Evolutionary conservation across 2,888 invertebrate species (phyloP), one percentile per base, ranked within the genome.

Genomic region (Corythucha ciliata): DNA sequence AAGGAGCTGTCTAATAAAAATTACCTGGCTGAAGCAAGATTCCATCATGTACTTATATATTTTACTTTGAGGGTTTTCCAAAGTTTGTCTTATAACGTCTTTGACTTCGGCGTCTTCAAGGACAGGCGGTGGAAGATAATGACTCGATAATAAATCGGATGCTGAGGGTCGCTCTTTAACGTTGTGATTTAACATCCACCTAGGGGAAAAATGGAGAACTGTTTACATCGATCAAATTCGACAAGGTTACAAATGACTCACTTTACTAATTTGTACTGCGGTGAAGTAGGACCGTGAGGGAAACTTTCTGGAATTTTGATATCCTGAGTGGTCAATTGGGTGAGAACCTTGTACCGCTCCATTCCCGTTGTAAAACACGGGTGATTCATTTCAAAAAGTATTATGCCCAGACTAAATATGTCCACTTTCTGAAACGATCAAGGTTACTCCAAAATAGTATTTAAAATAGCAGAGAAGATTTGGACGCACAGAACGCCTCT

Each of bases 331-430:
- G 96, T 72, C 27, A 96, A 65, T 48, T 79, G 78, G 1, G 77
- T 73, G 27, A 98, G 72, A 3, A 90, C 77, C 61, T 80, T 77
- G 16, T 82, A 81, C 54, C 96, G 73, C 68, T 97, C 97, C 88
- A 93, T 94, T 29, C 80, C 82, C 0, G 94, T 96, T 1, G 72
- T 72, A 37, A 92, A 72, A 0, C 90, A 83, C 14, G 78, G 80
- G 65, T 88, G 87, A 62, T 86, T 88, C 94, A 98, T 97, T 72
- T 92, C 92, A 63, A 92, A 94, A 58, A 94, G 77, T 57, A 96
- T 94, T 32, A 96, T 84, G 3, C 94, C 94, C 41, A 89, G 65
- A 62, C 76, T 76, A 60, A 75, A 77, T 56, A 77, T 73, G 60
- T 76, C 76, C 1, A 89, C 89, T 70, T 89, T 89, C 72, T 93